These are phyloP conservation scores for Drosophila persimilis DNA, from an alignment of 1,140 invertebrate genomes.

Conservation along the genomic window DNA sequence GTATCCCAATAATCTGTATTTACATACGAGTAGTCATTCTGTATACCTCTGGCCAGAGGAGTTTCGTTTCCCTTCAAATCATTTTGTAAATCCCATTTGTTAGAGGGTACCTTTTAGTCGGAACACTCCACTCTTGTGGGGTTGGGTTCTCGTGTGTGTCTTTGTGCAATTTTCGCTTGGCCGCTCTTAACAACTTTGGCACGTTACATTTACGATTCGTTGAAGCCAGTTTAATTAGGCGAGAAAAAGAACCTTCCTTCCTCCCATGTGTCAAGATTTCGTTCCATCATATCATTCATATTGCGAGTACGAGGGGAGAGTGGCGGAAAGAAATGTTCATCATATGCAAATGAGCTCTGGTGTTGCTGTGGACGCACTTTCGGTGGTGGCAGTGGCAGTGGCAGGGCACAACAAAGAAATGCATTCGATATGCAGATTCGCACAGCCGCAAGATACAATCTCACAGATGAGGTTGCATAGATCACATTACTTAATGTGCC, in stretches of 20 bases:
- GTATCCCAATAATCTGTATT: too few species aligned
- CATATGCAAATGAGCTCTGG: conserved; percentile 65
- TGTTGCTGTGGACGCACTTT: conserved; percentile 45
- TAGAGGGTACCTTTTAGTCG: too few species aligned
- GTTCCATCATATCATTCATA: conserved; percentile 8
- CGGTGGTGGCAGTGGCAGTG: conserved; percentile 15
- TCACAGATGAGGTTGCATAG: conserved; percentile 59
- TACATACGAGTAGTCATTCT: too few species aligned
- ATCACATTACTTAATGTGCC: conserved; percentile 77
- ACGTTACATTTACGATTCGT: conserved; percentile 59
- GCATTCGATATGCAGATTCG: conserved; percentile 77
- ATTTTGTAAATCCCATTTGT: too few species aligned
- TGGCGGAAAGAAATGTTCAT: conserved; percentile 16
- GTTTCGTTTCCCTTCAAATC: too few species aligned
- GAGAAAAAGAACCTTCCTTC: conserved; percentile 29
- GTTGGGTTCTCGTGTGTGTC: conserved; percentile 9
- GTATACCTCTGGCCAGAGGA: too few species aligned
- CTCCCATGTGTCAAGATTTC: background rate
- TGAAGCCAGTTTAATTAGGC: conserved; percentile 61
- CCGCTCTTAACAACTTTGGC: conserved; percentile 57
- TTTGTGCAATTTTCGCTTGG: conserved; percentile 62
- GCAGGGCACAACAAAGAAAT: conserved; percentile 53
- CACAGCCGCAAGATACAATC: conserved; percentile 52
- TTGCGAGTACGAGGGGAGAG: conserved; percentile 8
- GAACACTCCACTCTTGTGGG: too few species aligned